Base-by-base conservation (phyloP, 1,140 invertebrate genomes). In the Idris sp. region DNA sequence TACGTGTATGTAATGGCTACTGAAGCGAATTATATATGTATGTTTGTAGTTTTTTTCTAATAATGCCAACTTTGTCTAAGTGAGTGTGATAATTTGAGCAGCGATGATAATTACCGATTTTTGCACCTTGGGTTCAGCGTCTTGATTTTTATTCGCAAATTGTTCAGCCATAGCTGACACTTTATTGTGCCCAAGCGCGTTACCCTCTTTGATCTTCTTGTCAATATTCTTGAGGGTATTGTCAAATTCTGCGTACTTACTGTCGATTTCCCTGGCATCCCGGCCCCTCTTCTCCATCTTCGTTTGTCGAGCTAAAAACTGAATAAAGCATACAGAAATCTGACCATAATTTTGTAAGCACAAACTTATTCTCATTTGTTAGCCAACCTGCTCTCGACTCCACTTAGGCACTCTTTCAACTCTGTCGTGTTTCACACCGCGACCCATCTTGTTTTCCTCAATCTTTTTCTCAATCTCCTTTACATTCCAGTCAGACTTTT, bases 391-490 rank as follows among this genome's bases (percentile, higher is more conserved):
- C 81, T 96, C 93, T 76, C 92, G 90, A 86, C 93, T 96, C 95
- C 95, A 97, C 82, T 95, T 96, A 26, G 95, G 95, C 15, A 97
- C 95, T 81, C 92, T 92, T 79, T 96, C 94, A 14, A 93, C 89
- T 62, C 87, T 90, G 10, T 92, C 91, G 74, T 90, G 90, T 10
- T 89, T 89, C 1, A 89, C 85, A 2, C 90, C 88, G 69, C 91
- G 89, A 11, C 92, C 91, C 79, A 93, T 89, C 83, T 93, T 93
- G 74, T 93, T 96, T 83, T 96, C 93, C 77, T 93, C 91, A 4
- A 96, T 96, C 87, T 97, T 96, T 77, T 95, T 94, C 79, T 97
- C 95, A 15, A 97, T 95, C 83, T 95, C 92, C 69, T 94, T 94
- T 2, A 97, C 91, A 85, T 97, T 96, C 96, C 96, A 98, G 86